Evolutionary conservation across 2,797 vertebrate species (phyloP).

Genomic region (Channallabes apus): DNA sequence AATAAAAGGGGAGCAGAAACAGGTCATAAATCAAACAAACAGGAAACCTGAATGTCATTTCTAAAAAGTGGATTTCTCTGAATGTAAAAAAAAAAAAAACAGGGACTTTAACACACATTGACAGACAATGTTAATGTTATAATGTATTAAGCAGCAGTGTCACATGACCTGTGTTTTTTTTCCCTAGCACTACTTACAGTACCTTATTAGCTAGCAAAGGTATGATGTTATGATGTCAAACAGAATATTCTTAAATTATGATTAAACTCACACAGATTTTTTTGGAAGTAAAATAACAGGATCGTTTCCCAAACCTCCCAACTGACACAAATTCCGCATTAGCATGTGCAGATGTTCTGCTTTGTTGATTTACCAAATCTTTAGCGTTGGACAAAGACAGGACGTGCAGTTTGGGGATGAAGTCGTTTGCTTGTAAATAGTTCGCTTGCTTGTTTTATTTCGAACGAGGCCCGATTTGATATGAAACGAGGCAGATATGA

Average conservation of each 20-base stretch:
- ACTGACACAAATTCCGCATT: not conserved
- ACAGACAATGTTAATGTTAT: not conserved
- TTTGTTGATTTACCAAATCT: slow-evolving; percentile 3
- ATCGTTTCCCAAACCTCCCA: slow-evolving; percentile 1
- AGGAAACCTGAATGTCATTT: not conserved
- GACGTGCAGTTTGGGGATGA: slow-evolving; percentile 50
- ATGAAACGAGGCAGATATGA: slow-evolving; percentile 18
- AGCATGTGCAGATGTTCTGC: not conserved
- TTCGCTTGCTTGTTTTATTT: slow-evolving; percentile 65
- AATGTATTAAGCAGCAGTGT: not conserved
- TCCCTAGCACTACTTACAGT: not conserved
- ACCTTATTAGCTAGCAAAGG: not conserved
- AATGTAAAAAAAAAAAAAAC: not conserved
- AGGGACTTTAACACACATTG: not conserved
- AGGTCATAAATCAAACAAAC: not conserved
- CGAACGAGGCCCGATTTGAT: slow-evolving; percentile 42
- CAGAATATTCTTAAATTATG: not conserved
- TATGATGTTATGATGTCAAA: not conserved
- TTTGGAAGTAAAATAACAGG: no score
- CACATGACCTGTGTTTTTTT: not conserved
- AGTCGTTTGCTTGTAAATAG: slow-evolving; percentile 71
- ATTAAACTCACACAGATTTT: no score
- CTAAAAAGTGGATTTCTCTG: not conserved
- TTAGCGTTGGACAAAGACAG: not conserved
- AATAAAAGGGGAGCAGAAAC: not conserved